Base-by-base conservation (phyloP, 2,113 vertebrate genomes). In the Gadus chalcogrammus region DNA sequence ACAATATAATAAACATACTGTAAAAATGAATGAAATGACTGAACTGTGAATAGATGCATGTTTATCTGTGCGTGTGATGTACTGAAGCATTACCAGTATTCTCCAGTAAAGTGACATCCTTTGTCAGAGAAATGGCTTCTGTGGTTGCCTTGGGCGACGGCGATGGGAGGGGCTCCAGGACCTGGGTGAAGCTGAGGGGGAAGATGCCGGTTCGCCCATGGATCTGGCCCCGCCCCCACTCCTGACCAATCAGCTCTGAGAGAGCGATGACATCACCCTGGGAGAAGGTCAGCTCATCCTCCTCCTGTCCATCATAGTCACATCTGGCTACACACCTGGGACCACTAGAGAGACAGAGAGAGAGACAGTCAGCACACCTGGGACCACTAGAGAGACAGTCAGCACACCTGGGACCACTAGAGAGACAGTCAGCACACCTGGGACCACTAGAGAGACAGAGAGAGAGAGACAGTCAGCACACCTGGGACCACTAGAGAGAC, bases 201-300 rank as follows among this genome's bases (percentile, higher is more conserved):
- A 96, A 96, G 69, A 94, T 92, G 56, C 96, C 95, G 9, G 76
- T 79, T 0, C 66, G 81, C 55, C 91, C 92, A 83, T 85, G 89
- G 69, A 96, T 90, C 64, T 93, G 93, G 86, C 96, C 96, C 86
- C 92, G 92, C 67, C 88, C 95, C 95, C 95, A 97, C 52, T 96
- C 94, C 22, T 93, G 90, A 59, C 91, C 94, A 3, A 95, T 71
- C 11, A 93, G 92, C 77, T 94, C 92, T 62, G 93, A 91, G 17
- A 96, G 92, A 69, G 83, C 55, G 76, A 97, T 95, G 68, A 89
- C 86, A 61, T 97, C 94, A 53, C 95, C 95, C 88, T 95, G 94
- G 12, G 90, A 93, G 91, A 97, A 96, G 87, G 93, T 95, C 80
- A 97, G 88, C 83, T 97, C 95, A 73, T 96, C 94, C 5, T 92